Evolutionary conservation across 2,113 vertebrate genomes (phyloP), one percentile per base, ranked within the genome.

Genomic region (Micromys minutus): DNA sequence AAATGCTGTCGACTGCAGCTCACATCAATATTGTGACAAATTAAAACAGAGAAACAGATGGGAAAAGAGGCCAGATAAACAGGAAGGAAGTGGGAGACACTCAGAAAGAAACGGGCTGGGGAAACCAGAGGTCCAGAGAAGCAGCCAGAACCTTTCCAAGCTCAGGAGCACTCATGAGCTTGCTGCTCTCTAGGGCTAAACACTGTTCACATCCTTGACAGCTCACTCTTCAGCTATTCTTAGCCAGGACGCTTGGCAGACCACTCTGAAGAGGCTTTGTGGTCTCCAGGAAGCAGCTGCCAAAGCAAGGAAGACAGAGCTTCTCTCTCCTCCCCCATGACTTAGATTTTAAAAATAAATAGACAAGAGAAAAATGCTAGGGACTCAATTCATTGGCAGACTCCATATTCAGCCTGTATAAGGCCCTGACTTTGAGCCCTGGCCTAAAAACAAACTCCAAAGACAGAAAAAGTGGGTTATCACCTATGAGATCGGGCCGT

Each of bases 21-120:
- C 39, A 12, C 4, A 3, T 69, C 4, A 5, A 8, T 65, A 39
- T 42, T 47, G 0, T 0, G 1, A 61, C 74, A 12, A 63, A 65
- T 63, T 63, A 57, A 83, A 55, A 61, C 0, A 6, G 50, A 81
- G 75, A 85, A 45, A 86, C n/a, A 83, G 42, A 26, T 3, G 57
- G 83, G 55, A 29, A 91, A 59, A 80, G 55, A 84, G 29, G 42
- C 24, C 36, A 50, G 65, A 63, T 1, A 50, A 17, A 22, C 1
- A 39, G 52, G 88, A 63, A 76, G 24, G 57, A 24, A 87, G 61
- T 22, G 29, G 76, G 67, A 75, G 89, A 77, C 16, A 16, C 17
- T 72, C 1, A 9, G 31, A 47, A 63, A 95, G 72, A 59, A 24
- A 47, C 24, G 31, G n/a, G 34, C 31, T 19, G 0, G 13, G 63